These are phyloP conservation scores for Euwallacea similis DNA, from an alignment of 1,140 invertebrate species.

Conservation along the genomic window DNA sequence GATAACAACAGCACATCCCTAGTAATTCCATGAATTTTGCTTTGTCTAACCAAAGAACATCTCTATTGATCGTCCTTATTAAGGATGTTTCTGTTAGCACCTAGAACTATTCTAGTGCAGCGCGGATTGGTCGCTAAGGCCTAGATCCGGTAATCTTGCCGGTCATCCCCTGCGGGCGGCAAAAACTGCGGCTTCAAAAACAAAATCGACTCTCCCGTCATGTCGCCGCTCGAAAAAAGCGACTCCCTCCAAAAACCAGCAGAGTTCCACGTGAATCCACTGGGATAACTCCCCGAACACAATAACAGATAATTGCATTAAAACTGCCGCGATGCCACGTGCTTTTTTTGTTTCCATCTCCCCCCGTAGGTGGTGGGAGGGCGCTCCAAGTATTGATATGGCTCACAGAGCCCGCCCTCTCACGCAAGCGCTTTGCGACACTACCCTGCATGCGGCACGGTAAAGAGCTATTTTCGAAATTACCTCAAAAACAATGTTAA, in stretches of 20 bases:
- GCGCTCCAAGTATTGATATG: conserved; percentile 50
- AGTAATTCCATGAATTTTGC: no score
- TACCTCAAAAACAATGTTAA: conserved; percentile 27
- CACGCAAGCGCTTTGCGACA: conserved; percentile 26
- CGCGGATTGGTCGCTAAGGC: no score
- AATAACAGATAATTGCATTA: conserved; percentile 48
- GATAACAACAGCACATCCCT: no score
- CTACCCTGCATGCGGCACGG: conserved; percentile 12
- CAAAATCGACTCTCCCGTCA: no score
- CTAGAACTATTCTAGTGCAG: no score
- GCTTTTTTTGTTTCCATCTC: conserved; percentile 45
- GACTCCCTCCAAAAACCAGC: neutral
- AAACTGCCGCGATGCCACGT: conserved; percentile 44
- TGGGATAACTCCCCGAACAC: conserved; percentile 37
- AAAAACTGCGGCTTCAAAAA: no score
- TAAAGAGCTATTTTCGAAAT: conserved; percentile 40
- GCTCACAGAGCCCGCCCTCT: conserved; percentile 46
- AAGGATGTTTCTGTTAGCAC: no score
- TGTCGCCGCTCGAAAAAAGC: neutral
- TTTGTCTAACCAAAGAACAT: no score
- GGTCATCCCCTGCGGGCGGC: no score
- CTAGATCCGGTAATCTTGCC: no score
- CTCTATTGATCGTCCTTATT: no score
- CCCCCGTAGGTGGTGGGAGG: conserved; percentile 37
- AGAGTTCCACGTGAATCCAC: conserved; percentile 38